phyloP scores from a whole-genome alignment of 2,888 invertebrate genomes.

The Drosophila cognata region DNA sequence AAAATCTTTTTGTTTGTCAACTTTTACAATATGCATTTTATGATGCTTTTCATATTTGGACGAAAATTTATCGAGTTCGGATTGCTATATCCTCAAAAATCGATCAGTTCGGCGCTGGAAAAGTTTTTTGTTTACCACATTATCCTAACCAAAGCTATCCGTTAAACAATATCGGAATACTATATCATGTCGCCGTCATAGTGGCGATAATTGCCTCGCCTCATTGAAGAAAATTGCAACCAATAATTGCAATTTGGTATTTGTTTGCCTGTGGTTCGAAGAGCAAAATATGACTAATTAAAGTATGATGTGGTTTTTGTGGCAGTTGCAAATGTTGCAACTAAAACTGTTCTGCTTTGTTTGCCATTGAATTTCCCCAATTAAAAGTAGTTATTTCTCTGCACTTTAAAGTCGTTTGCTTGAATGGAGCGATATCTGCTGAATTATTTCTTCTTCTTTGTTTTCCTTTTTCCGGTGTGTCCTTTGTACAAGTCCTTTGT shows the following conservation, averaged over 20 bases:
- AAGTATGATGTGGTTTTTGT: neutral
- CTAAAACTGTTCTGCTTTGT: neutral
- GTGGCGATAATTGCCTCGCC: neutral
- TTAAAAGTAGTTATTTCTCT: neutral
- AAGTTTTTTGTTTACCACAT: neutral
- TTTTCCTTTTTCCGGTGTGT: slow-evolving; percentile 9
- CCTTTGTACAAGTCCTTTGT: slow-evolving; percentile 56
- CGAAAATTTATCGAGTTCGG: neutral
- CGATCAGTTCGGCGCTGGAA: fast-evolving
- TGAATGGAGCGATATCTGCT: neutral
- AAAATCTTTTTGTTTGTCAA: too few relatives aligned
- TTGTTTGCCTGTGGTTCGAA: neutral
- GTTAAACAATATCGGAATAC: too few relatives aligned
- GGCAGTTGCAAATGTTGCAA: neutral
- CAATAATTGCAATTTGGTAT: neutral
- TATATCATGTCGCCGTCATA: too few relatives aligned
- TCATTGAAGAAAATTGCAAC: fast-evolving
- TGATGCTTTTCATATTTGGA: too few relatives aligned
- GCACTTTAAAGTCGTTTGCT: neutral
- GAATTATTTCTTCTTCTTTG: neutral
- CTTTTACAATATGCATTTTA: too few relatives aligned
- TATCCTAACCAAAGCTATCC: fast-evolving
- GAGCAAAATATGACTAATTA: neutral
- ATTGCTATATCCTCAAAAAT: neutral
- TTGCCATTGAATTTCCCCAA: neutral